These are phyloP conservation scores for Drosophila punjabiensis DNA, from an alignment of 1,140 invertebrate species.

Conservation along the genomic window DNA sequence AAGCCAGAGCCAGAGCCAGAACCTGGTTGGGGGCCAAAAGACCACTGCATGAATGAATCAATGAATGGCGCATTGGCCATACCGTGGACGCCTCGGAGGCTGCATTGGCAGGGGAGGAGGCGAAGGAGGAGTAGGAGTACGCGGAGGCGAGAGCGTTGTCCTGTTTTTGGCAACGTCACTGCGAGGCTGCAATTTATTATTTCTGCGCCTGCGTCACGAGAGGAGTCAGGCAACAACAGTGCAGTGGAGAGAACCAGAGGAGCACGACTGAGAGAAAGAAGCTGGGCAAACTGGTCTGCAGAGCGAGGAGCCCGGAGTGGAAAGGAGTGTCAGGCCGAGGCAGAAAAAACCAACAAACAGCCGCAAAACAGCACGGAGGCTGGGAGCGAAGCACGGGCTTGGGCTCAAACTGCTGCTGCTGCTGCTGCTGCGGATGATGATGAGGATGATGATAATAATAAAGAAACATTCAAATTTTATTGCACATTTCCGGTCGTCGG, in stretches of 20 bases:
- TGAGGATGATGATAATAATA: conserved; percentile 83
- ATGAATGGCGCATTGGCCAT: conserved; percentile 56
- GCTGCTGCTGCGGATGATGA: conserved; percentile 68
- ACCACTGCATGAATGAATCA: conserved; percentile 77
- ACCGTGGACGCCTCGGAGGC: conserved; percentile 13
- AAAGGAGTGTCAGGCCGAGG: conserved; percentile 45
- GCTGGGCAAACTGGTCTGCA: conserved; percentile 35
- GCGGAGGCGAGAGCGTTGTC: conserved; percentile 53
- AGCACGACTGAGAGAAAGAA: conserved; percentile 15
- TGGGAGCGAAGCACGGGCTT: conserved; percentile 41
- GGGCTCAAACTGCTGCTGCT: conserved; percentile 48
- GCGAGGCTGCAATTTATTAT: conserved; percentile 75
- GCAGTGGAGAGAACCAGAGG: conserved; percentile 13
- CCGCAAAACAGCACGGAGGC: conserved; percentile 31
- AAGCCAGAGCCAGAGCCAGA: conserved; percentile 7
- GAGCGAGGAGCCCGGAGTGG: conserved; percentile 20
- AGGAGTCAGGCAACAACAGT: conserved; percentile 27
- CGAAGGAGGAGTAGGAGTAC: conserved; percentile 6
- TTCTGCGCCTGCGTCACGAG: conserved; percentile 69
- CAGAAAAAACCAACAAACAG: conserved; percentile 45
- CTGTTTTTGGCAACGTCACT: conserved; percentile 81
- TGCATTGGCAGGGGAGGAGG: conserved; percentile 15
- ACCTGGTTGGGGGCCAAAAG: conserved; percentile 18
- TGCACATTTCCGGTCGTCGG: conserved; percentile 84
- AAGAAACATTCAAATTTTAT: conserved; percentile 85